phyloP scores from a whole-genome alignment of 2,797 vertebrate genomes.

The Ataeniobius toweri region DNA sequence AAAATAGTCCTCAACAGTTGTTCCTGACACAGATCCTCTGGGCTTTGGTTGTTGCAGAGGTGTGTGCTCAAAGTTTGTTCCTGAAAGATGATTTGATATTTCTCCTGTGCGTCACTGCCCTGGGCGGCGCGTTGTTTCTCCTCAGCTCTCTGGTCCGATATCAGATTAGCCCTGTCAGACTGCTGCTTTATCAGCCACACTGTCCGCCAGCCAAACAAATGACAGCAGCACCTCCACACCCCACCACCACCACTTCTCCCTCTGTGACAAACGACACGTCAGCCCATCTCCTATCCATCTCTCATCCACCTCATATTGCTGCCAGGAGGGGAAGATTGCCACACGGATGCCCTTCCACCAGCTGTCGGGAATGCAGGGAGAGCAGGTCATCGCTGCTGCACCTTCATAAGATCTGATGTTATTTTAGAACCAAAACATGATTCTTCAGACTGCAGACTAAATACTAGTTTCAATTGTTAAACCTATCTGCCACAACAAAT shows the following conservation, averaged over 20 bases:
- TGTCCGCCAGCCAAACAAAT: conserved; percentile 50
- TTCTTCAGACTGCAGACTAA: background rate
- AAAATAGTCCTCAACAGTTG: background rate
- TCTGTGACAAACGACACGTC: conserved; percentile 52
- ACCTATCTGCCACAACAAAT: background rate
- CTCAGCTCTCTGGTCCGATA: conserved; percentile 13
- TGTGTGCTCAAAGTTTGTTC: background rate
- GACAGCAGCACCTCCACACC: conserved; percentile 34
- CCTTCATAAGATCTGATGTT: background rate
- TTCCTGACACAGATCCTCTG: background rate
- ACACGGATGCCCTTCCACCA: conserved; percentile 24
- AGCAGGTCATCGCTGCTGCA: background rate
- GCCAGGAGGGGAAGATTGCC: conserved; percentile 26
- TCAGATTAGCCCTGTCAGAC: conserved; percentile 58
- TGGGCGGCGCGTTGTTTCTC: conserved; percentile 1
- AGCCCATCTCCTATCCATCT: conserved; percentile 38
- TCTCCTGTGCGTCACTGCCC: background rate
- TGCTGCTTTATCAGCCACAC: conserved; percentile 49
- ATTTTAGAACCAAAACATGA: background rate
- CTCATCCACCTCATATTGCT: conserved; percentile 38
- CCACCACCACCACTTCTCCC: background rate
- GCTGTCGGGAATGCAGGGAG: background rate
- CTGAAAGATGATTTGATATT: conserved; percentile 18
- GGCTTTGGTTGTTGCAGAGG: conserved; percentile 8
- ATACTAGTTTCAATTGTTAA: background rate